Base-by-base conservation (phyloP, 2,797 vertebrate species). In the Valencia hispanica region DNA sequence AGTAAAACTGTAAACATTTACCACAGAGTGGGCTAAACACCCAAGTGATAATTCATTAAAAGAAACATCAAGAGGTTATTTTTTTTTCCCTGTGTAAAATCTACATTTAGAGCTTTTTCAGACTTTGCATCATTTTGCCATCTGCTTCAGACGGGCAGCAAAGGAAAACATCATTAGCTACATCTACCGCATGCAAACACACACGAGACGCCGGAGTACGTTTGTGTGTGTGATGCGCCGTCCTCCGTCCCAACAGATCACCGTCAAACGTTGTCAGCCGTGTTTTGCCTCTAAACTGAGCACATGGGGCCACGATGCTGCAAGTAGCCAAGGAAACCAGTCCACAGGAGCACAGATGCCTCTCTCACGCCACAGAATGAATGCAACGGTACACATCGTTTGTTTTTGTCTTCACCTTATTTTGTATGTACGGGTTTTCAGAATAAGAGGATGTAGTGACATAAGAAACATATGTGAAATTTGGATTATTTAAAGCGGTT, bases 251-350 rank as follows among this genome's bases (percentile, higher is more conserved):
- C 68, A 50, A 2, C 75, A 83, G 80, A 87, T 86, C 79, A 82
- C 5, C 80, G 77, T 83, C 48, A 75, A 77, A 79, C 7, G 65
- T 72, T 57, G 45, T 72, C 75, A 69, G 68, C 39, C 63, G 63
- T 65, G 80, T 77, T 77, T 48, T 80, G 61, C 45, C 65, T 74
- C 65, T 76, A 75, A 83, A 70, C 41, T 53, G 70, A 85, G 73
- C 0, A 12, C 57, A 48, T 30, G 17, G 51, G 63, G 50, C 70
- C 69, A 50, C 72, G 20, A 47, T 25, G 69, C 75, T 48, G 82
- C 79, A 82, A 84, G 86, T 86, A 85, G 61, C 66, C 32, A 69
- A 76, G 71, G 43, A 45, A 70, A 36, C n/a, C 43, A 53, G 79
- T 72, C 74, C 17, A 55, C 57, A 22, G 39, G 43, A 41, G n/a